A percentile compares a stretch with the other conserved stretches of the same genome.
Conservation (phyloP, 2,888 invertebrate species). For the Mimumesa dahlbomi region DNA sequence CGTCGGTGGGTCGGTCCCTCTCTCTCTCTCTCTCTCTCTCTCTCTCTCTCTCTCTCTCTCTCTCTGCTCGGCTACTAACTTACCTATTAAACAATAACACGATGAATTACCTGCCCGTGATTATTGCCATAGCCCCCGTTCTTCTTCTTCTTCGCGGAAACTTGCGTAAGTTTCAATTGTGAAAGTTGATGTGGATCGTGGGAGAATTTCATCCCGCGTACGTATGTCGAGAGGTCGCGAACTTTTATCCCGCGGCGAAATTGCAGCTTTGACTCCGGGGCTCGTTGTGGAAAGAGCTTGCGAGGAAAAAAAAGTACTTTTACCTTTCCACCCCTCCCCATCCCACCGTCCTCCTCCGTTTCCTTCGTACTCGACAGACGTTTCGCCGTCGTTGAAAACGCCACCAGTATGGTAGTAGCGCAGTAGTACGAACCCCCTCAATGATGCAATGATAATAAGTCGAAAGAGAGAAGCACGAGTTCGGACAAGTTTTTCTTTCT, state of each 20-base stretch:
- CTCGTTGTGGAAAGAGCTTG: no score
- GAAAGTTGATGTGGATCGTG: conserved; percentile 28
- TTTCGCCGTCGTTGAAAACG: neutral
- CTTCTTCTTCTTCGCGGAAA: neutral
- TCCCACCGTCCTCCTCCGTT: neutral
- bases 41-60: neutral
- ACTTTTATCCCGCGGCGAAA: neutral
- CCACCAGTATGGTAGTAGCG: neutral
- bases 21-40: conserved; percentile 19
- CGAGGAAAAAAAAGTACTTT: no score
- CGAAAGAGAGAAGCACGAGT: conserved; percentile 17
- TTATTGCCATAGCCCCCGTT: conserved; percentile 27
- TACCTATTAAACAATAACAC: conserved; percentile 43
- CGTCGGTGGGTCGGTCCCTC: neutral
- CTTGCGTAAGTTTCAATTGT: conserved; percentile 36
- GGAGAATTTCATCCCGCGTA: conserved; percentile 6
- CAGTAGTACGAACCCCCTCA: neutral
- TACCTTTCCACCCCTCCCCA: no score
- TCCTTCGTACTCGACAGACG: neutral
- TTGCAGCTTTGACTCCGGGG: no score
- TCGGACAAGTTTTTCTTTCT: conserved; percentile 18
- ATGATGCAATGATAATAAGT: conserved; percentile 39
- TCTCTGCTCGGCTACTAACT: conserved; percentile 6
- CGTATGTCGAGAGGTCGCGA: neutral
- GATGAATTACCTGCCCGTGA: conserved; percentile 45